These are phyloP conservation scores for Anthopleura xanthogrammica DNA, from an alignment of 92 coral and sea anemone genomes.

Conservation along the genomic window DNA sequence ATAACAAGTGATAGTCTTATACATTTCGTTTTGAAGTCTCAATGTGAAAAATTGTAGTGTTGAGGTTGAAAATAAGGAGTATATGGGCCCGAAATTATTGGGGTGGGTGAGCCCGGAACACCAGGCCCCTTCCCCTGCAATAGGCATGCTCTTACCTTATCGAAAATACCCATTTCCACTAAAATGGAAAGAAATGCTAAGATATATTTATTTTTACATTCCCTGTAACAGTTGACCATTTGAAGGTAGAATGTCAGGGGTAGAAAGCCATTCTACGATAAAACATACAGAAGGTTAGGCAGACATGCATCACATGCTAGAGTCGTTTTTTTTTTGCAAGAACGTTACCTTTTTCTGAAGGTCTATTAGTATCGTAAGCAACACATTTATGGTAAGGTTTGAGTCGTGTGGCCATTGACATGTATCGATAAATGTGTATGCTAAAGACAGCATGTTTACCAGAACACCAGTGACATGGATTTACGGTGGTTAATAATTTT, in stretches of 20 bases:
- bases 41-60: too few species aligned
- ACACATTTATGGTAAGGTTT: slow-evolving; percentile 25
- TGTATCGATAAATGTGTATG: slow-evolving; percentile 28
- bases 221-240: slow-evolving; percentile 32
- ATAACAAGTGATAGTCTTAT: background rate
- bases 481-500: background rate
- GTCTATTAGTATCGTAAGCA: background rate
- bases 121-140: too few species aligned
- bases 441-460: slow-evolving; percentile 11
- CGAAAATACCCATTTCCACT: background rate
- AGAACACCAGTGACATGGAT: slow-evolving; percentile 35
- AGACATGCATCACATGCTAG: background rate
- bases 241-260: slow-evolving; percentile 30
- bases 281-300: background rate
- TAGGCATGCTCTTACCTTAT: background rate
- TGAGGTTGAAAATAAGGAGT: too few species aligned
- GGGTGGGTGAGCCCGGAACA: too few species aligned
- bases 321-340: background rate
- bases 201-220: slow-evolving; percentile 22
- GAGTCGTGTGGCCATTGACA: slow-evolving; percentile 43
- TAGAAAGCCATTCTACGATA: slow-evolving; percentile 10
- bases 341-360: slow-evolving; percentile 5
- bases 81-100: too few species aligned
- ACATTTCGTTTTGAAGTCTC: background rate
- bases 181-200: slow-evolving; percentile 25